A percentile compares a stretch with the other conserved stretches of the same genome.
phyloP scores from a whole-genome alignment of 2,797 vertebrate species.

The Eulemur mongoz region DNA sequence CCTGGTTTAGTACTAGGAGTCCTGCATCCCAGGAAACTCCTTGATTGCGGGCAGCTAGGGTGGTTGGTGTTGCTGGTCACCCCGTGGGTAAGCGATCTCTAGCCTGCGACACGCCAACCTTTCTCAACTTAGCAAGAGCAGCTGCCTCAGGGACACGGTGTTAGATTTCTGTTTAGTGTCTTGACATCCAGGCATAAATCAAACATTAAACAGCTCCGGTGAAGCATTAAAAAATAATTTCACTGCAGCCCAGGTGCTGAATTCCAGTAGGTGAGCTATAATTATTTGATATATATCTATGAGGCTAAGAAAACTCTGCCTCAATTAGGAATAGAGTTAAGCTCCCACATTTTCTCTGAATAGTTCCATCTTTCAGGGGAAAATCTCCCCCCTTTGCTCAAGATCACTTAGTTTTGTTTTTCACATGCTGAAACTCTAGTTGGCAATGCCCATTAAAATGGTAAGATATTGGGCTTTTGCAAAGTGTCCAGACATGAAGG shows the following conservation, averaged over 20 bases:
- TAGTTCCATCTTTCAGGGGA: background rate
- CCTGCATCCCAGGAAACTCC: background rate
- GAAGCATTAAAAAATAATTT: constrained; percentile 14
- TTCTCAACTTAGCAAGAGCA: fast-evolving
- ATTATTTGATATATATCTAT: constrained; percentile 45
- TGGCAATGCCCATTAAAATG: background rate
- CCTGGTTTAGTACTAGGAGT: background rate
- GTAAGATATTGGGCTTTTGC: background rate
- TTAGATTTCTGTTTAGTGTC: background rate
- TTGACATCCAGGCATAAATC: background rate
- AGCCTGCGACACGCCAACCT: fast-evolving
- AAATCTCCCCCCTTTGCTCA: background rate
- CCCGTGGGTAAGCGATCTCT: background rate
- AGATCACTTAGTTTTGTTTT: background rate
- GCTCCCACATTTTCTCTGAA: background rate
- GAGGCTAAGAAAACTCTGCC: background rate
- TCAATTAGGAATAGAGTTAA: background rate
- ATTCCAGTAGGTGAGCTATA: background rate
- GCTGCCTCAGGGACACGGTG: fast-evolving
- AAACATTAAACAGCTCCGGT: background rate
- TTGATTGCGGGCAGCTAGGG: background rate
- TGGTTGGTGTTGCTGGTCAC: background rate
- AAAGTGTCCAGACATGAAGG: background rate
- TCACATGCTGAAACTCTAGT: background rate
- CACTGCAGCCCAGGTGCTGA: constrained; percentile 34